Evolutionary conservation across 2,888 invertebrate species (phyloP).

Genomic region (Molorchus minor): DNA sequence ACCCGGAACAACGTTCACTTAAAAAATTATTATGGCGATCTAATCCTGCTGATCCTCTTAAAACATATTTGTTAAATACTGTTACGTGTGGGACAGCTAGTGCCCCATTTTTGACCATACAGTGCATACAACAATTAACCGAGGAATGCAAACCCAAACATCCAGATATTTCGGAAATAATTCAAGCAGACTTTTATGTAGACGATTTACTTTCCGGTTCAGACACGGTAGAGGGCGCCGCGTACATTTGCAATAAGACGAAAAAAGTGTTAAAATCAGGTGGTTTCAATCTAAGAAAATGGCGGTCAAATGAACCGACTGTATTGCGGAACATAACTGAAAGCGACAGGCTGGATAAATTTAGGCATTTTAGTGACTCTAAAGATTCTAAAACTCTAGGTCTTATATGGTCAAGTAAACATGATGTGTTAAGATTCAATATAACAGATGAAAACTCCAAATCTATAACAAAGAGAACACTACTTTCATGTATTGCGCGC

Average conservation of each 20-base stretch:
- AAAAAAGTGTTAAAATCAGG: background rate
- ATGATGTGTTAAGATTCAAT: background rate
- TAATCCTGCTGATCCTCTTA: background rate
- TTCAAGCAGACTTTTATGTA: background rate
- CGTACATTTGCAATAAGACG: background rate
- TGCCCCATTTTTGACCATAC: slow-evolving; percentile 11
- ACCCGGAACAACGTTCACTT: background rate
- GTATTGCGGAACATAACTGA: background rate
- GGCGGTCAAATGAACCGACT: slow-evolving; percentile 2
- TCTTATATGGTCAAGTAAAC: background rate
- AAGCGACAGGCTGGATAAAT: too few species aligned
- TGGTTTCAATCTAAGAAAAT: slow-evolving; percentile 11
- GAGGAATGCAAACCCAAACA: background rate
- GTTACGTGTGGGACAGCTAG: slow-evolving; percentile 20
- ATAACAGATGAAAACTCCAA: background rate
- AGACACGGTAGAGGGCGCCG: slow-evolving; percentile 9
- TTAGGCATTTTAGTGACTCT: background rate
- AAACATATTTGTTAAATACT: slow-evolving; percentile 1
- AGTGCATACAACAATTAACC: slow-evolving; percentile 6
- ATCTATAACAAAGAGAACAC: slow-evolving; percentile 15
- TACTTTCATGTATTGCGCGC: slow-evolving; percentile 35
- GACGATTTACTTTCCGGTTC: slow-evolving; percentile 21
- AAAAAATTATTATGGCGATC: slow-evolving; percentile 24
- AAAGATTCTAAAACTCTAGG: background rate
- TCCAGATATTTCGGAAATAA: background rate